phyloP scores from a whole-genome alignment of 2,113 vertebrate species.

The Plecotus auritus region DNA sequence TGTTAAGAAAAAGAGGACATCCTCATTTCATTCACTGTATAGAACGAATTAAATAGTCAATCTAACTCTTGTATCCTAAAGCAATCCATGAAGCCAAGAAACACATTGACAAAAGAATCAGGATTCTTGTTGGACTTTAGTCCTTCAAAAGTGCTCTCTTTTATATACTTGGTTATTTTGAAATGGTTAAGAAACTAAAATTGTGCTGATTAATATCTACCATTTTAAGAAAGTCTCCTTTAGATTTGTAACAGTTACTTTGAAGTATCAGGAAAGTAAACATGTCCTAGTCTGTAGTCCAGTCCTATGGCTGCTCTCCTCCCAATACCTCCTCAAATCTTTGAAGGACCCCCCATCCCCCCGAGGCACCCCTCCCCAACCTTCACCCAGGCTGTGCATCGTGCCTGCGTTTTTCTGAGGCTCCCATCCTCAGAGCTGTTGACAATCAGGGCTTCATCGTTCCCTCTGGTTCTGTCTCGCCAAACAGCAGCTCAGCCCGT shows the following conservation, averaged over 20 bases:
- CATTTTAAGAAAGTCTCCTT: background rate
- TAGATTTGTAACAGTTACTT: background rate
- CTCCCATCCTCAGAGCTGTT: slow-evolving; percentile 35
- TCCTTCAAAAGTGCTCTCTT: background rate
- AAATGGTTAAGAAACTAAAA: background rate
- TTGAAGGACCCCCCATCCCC: background rate
- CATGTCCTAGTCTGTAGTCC: background rate
- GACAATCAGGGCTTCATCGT: slow-evolving; percentile 55
- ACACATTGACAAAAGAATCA: background rate
- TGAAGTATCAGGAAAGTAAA: background rate
- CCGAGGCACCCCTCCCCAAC: background rate
- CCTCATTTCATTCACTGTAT: background rate
- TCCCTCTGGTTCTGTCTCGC: slow-evolving; percentile 69
- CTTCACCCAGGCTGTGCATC: background rate
- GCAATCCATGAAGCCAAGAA: background rate
- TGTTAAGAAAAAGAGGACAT: background rate
- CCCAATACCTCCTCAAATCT: background rate
- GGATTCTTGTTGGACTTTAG: background rate
- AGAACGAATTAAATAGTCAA: background rate
- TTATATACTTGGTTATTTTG: background rate
- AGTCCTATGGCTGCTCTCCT: background rate
- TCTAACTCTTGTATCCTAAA: background rate
- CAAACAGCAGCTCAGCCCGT: slow-evolving; percentile 64
- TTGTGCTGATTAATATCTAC: background rate
- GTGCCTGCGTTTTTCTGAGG: slow-evolving; percentile 23